Evolutionary conservation across 2,888 invertebrate species (phyloP), one percentile per base, ranked within the genome.

Genomic region (Drosophila cognata): DNA sequence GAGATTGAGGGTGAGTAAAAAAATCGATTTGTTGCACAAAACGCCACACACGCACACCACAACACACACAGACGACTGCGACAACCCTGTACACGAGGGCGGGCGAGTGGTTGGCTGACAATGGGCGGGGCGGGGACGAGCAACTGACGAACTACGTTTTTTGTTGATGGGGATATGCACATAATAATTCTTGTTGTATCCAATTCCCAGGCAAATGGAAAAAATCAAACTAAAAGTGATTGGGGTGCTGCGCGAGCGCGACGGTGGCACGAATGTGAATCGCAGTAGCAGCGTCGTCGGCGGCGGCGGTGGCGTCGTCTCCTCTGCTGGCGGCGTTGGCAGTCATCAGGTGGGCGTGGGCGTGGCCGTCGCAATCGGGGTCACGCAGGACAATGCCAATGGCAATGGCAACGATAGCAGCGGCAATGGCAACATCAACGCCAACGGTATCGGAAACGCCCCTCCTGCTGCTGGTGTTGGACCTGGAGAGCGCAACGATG

Each of bases 161-260:
- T 56, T 79, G 62, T 76, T 77, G 77, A 69, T 73, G 73, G 60
- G 67, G 46, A 46, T 46, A 67, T 74, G 80, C 75, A 77, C 55
- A 71, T 51, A 62, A 55, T 48, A 65, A 77, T 59, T 65, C 55
- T 28, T 41, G 28, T 48, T 64, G 43, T 53, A 36, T 50, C 57
- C 71, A 64, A 61, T 74, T 71, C 28, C 61, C 68, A 71, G 78
- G 76, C 55, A 63, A 46, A 92, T 92, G 92, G 92, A 92, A 66
- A 89, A 91, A 86, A 79, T 91, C 64, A 92, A 92, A 90, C 80
- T 91, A 57, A 92, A 92, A 82, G 89, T 91, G 53, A 92, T 92
- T 78, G 92, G 92, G 36, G 92, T 92, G 71, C 85, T 92, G 66
- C 92, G 92, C 58, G 92, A 91, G 77, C 91, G 91, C 60, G 91